Evolutionary conservation across 2,888 invertebrate genomes (phyloP).

Genomic region (Diogma glabrata): DNA sequence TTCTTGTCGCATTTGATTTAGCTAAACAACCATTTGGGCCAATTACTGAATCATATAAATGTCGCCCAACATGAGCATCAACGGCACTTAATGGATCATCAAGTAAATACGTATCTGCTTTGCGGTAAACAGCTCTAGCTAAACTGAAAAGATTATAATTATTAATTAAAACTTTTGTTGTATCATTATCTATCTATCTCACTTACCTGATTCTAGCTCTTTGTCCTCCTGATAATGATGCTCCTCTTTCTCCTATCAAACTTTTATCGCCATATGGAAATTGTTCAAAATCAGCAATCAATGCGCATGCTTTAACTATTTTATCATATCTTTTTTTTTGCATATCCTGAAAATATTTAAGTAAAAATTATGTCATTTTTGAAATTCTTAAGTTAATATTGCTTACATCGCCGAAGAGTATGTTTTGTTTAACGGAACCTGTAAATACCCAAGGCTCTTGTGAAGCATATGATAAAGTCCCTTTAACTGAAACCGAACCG

Average conservation of each 20-base stretch:
- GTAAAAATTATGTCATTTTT: too few relatives aligned
- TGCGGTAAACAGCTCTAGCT: constrained; percentile 28
- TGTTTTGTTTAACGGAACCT: constrained; percentile 68
- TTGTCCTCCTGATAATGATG: constrained; percentile 56
- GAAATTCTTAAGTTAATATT: background rate
- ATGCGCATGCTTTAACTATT: constrained; percentile 36
- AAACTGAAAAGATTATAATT: constrained; percentile 15
- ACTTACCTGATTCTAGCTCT: constrained; percentile 45
- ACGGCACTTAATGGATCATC: constrained; percentile 69
- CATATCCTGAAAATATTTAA: background rate
- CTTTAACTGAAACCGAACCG: constrained; percentile 48
- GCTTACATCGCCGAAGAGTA: constrained; percentile 56
- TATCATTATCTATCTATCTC: background rate
- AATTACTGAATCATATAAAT: constrained; percentile 58
- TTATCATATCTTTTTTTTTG: constrained; percentile 30
- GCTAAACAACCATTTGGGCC: constrained; percentile 38
- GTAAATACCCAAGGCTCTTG: constrained; percentile 82
- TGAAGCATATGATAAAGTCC: constrained; percentile 58
- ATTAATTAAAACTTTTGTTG: background rate
- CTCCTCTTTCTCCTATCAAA: constrained; percentile 46
- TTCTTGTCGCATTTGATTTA: constrained; percentile 42
- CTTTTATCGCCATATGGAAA: constrained; percentile 45
- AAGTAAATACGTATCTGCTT: constrained; percentile 58
- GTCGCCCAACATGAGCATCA: constrained; percentile 57
- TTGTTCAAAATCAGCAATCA: constrained; percentile 40